A percentile compares a stretch with the other conserved stretches of the same genome.
Evolutionary conservation across 2,113 vertebrate species (phyloP).

Genomic region (Syrmaticus mikado): DNA sequence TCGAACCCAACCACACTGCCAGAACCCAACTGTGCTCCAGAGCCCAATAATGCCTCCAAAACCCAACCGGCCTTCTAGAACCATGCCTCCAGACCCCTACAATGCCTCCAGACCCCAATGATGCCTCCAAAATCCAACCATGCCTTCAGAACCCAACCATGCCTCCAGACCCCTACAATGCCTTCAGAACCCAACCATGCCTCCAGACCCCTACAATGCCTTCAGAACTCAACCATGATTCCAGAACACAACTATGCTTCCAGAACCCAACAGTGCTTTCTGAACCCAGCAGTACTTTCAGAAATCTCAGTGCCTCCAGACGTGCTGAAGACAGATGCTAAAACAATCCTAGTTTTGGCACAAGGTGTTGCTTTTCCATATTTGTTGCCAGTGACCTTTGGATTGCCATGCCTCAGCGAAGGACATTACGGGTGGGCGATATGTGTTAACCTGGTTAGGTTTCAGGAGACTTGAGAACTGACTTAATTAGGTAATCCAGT

Average conservation of each 20-base stretch:
- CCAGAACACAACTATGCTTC: not conserved
- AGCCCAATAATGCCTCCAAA: not conserved
- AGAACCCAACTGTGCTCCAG: too few species aligned
- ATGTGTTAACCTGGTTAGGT: not conserved
- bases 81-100: not conserved
- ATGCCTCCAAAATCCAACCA: too few species aligned
- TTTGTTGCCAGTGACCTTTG: not conserved
- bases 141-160: not conserved
- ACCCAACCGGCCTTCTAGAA: not conserved
- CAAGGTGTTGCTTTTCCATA: not conserved
- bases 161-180: too few species aligned
- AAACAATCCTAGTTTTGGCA: not conserved
- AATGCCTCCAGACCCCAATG: too few species aligned
- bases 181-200: too few species aligned
- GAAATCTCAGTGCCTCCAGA: not conserved
- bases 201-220: not conserved
- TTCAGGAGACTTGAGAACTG: slow-evolving; percentile 4
- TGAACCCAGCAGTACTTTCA: too few species aligned
- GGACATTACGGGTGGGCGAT: not conserved
- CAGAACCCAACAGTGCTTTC: too few species aligned
- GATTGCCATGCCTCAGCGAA: not conserved
- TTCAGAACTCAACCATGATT: not conserved
- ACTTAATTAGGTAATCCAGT: slow-evolving; percentile 17
- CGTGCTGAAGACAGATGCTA: not conserved
- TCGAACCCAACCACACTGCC: not conserved